Percentiles rank a stretch among this genome's conserved stretches.
phyloP scores from a whole-genome alignment of 92 coral and sea anemone genomes.

The Bergia puertoricense region DNA sequence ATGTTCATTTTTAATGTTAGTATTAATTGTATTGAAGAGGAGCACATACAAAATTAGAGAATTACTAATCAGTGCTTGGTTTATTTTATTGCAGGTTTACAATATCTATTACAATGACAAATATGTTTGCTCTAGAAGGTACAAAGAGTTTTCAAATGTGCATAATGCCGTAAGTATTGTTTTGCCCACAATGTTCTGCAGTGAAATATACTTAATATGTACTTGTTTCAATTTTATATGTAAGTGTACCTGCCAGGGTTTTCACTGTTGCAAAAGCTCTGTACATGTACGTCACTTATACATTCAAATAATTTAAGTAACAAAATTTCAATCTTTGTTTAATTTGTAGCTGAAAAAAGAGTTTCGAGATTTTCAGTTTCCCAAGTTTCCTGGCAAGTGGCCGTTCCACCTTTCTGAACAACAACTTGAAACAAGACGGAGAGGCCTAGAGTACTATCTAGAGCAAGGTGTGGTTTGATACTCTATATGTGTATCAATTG shows the following conservation, averaged over 20 bases:
- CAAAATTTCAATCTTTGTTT: not conserved
- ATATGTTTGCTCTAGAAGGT: slow-evolving; percentile 89
- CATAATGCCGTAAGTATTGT: slow-evolving; percentile 69
- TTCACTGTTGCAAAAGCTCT: too few relatives aligned
- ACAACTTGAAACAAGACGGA: slow-evolving; percentile 85
- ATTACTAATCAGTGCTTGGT: not conserved
- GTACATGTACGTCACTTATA: too few relatives aligned
- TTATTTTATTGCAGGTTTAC: slow-evolving; percentile 67
- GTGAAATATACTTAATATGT: not conserved
- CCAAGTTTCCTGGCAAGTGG: slow-evolving; percentile 99
- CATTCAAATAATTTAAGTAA: too few relatives aligned
- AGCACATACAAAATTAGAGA: not conserved
- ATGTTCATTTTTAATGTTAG: too few relatives aligned
- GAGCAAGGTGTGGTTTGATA: slow-evolving; percentile 73
- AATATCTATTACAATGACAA: slow-evolving; percentile 78
- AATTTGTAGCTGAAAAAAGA: slow-evolving; percentile 75
- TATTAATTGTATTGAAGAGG: too few relatives aligned
- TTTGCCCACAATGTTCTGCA: not conserved
- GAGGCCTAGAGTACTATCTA: slow-evolving; percentile 77
- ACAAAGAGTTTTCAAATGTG: slow-evolving; percentile 88
- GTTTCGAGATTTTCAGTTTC: slow-evolving; percentile 94
- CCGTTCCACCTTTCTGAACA: slow-evolving; percentile 93
- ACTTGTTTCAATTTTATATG: too few relatives aligned
- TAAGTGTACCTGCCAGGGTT: too few relatives aligned
- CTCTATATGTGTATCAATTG: not conserved